Conservation (phyloP, 2,113 vertebrate species). For the Poecile atricapillus region DNA sequence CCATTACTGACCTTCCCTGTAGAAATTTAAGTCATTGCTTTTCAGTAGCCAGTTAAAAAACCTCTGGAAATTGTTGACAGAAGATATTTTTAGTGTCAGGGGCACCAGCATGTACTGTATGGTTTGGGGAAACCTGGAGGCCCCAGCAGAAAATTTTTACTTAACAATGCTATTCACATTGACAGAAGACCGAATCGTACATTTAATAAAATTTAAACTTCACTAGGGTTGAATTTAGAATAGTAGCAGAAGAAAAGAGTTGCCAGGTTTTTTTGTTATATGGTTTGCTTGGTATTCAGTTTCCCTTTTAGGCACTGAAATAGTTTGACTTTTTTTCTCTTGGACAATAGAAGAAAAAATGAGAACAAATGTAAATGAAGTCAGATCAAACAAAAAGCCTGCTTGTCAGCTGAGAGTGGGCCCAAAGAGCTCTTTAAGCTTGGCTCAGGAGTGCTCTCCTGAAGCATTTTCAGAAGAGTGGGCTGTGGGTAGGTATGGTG, state of each 20-base stretch:
- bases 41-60: neutral
- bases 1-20: neutral
- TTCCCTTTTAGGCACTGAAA: neutral
- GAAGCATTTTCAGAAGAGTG: neutral
- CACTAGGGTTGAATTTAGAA: neutral
- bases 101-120: neutral
- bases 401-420: neutral
- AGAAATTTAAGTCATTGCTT: neutral
- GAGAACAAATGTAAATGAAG: neutral
- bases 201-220: neutral
- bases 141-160: neutral
- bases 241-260: neutral
- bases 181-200: neutral
- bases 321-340: neutral
- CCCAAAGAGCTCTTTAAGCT: neutral
- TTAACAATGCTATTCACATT: neutral
- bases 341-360: neutral
- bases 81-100: neutral
- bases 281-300: neutral
- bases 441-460: neutral
- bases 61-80: neutral
- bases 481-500: neutral
- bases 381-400: neutral
- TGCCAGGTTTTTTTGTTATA: accelerated
- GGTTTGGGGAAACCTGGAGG: neutral